Percentiles rank a stretch among this genome's conserved stretches.
Conservation (phyloP, 2,888 invertebrate species). For the Eupelmus urozonus region DNA sequence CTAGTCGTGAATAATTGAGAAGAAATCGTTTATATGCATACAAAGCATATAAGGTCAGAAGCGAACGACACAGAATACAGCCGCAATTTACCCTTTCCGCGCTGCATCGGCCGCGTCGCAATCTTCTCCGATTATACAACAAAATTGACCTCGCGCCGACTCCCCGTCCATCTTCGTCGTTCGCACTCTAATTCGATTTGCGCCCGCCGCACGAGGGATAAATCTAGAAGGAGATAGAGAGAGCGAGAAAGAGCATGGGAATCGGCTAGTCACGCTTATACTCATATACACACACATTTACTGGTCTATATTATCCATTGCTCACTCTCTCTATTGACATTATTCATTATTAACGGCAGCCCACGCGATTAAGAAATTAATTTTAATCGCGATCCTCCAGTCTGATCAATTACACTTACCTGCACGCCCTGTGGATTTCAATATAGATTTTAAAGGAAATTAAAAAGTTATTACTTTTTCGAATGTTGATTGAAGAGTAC, state of each 20-base stretch:
- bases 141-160: slow-evolving; percentile 17
- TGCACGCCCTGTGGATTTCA: too few species aligned
- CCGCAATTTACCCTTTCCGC: too few species aligned
- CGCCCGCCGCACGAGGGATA: not conserved
- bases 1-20: too few species aligned
- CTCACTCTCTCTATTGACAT: slow-evolving; percentile 45
- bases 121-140: not conserved
- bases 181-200: slow-evolving; percentile 31
- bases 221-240: too few species aligned
- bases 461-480: too few species aligned
- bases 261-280: slow-evolving; percentile 42
- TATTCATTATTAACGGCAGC: slow-evolving; percentile 33
- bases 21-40: too few species aligned
- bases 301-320: not conserved
- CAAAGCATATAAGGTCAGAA: too few species aligned
- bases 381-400: slow-evolving; percentile 33
- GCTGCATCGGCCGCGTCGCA: too few species aligned
- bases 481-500: too few species aligned
- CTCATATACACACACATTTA: not conserved
- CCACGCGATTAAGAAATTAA: slow-evolving; percentile 24
- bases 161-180: not conserved
- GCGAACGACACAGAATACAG: too few species aligned
- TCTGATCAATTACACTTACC: too few species aligned
- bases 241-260: slow-evolving; percentile 11
- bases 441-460: too few species aligned